Evolutionary conservation across 1,140 invertebrate genomes (phyloP).

Genomic region (Tribolium madens): DNA sequence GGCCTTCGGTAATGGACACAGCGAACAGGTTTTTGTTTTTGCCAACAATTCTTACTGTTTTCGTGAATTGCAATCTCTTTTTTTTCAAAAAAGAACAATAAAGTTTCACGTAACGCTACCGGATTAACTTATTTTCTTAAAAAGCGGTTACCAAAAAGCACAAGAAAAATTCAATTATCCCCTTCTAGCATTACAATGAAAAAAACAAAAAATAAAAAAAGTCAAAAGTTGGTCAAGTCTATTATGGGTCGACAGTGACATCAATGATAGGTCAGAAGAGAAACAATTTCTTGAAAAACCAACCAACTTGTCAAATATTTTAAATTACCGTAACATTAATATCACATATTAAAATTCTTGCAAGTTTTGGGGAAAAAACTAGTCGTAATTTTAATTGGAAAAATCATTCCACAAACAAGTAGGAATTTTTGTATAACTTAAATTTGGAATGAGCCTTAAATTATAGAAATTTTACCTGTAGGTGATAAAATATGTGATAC

Average conservation of each 20-base stretch:
- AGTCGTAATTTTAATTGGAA: background rate
- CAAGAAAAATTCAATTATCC: background rate
- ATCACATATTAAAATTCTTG: background rate
- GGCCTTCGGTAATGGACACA: slow-evolving; percentile 30
- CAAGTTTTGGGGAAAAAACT: background rate
- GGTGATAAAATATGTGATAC: slow-evolving; percentile 46
- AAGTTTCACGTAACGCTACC: background rate
- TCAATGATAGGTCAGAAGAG: slow-evolving; percentile 15
- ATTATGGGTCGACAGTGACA: background rate
- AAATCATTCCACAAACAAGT: background rate
- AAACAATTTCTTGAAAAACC: background rate
- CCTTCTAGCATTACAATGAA: background rate
- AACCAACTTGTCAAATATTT: background rate
- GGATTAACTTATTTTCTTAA: background rate
- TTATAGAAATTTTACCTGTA: slow-evolving; percentile 47
- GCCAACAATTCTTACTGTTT: slow-evolving; percentile 3
- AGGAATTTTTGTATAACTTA: background rate
- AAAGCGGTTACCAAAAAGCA: too few species aligned
- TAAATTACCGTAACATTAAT: background rate
- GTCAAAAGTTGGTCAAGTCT: too few species aligned
- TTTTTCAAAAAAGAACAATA: background rate
- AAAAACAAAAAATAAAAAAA: background rate
- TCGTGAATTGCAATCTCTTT: background rate
- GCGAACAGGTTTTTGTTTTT: slow-evolving; percentile 17
- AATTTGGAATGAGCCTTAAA: slow-evolving; percentile 27